Conservation (phyloP, 2,113 vertebrate genomes). For the Pheucticus melanocephalus region DNA sequence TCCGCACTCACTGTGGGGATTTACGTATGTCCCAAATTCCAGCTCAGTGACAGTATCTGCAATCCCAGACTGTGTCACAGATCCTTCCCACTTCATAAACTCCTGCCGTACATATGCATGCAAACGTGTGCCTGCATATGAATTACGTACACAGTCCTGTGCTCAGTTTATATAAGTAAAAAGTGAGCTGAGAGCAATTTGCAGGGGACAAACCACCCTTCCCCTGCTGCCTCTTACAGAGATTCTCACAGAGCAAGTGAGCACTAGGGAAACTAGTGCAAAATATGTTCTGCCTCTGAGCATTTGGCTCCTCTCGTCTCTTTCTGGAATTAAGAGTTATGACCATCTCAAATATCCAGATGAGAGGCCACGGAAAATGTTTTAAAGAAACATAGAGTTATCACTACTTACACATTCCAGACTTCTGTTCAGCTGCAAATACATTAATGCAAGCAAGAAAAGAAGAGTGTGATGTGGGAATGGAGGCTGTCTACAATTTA, state of each 20-base stretch:
- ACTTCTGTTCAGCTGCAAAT: constrained; percentile 59
- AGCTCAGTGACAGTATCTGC: neutral
- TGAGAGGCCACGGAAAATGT: constrained; percentile 45
- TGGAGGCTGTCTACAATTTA: constrained; percentile 62
- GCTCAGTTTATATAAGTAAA: neutral
- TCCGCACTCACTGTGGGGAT: neutral
- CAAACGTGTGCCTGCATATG: neutral
- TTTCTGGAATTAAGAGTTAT: constrained; percentile 49
- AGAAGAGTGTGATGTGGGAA: constrained; percentile 55
- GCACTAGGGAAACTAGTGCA: neutral
- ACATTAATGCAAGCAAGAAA: constrained; percentile 64
- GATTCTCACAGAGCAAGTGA: neutral
- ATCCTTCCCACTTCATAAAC: neutral
- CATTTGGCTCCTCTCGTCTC: constrained; percentile 9
- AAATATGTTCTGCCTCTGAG: neutral
- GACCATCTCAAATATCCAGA: constrained; percentile 61
- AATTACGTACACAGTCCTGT: neutral
- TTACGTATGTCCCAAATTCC: neutral
- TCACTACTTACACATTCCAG: constrained; percentile 64
- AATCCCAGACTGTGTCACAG: neutral
- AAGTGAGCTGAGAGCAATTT: neutral
- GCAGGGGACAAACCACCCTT: neutral
- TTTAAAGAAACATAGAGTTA: constrained; percentile 57
- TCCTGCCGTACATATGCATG: neutral
- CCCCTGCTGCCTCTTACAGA: neutral